phyloP scores from a whole-genome alignment of 2,888 invertebrate genomes.

The Cinara cedri region DNA sequence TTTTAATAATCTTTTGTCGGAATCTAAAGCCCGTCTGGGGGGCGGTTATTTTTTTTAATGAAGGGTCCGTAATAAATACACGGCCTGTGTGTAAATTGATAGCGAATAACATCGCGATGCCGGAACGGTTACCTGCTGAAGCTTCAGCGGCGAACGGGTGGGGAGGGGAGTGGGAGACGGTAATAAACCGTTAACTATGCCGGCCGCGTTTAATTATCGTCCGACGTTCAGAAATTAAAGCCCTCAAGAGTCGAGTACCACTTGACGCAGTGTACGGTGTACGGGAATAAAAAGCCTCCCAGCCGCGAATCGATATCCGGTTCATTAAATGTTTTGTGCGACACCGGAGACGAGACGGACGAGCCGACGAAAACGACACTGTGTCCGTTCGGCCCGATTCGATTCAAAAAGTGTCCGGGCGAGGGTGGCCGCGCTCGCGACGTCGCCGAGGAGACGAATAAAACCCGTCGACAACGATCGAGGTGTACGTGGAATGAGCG shows the following conservation, averaged over 20 bases:
- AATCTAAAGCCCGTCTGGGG: slow-evolving; percentile 45
- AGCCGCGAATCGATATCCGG: no score
- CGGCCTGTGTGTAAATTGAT: slow-evolving; percentile 43
- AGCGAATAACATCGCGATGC: background rate
- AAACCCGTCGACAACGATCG: no score
- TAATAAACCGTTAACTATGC: no score
- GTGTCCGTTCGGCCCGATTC: no score
- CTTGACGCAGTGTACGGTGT: no score
- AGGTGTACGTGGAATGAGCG: no score
- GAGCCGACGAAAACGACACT: no score
- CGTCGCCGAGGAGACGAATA: no score
- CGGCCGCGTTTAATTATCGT: background rate
- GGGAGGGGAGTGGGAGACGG: no score
- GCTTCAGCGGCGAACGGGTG: no score
- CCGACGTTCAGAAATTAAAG: slow-evolving; percentile 6
- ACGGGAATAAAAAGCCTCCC: background rate
- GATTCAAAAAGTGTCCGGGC: no score
- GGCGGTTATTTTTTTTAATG: slow-evolving; percentile 34
- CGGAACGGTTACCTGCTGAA: background rate
- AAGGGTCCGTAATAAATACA: slow-evolving; percentile 45
- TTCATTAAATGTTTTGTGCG: background rate
- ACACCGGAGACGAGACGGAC: background rate
- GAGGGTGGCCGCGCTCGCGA: no score
- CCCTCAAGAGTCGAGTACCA: background rate
- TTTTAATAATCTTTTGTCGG: slow-evolving; percentile 52